Evolutionary conservation across 1,140 invertebrate genomes (phyloP), one percentile per base, ranked within the genome.

Genomic region (Archegozetes longisetosus): DNA sequence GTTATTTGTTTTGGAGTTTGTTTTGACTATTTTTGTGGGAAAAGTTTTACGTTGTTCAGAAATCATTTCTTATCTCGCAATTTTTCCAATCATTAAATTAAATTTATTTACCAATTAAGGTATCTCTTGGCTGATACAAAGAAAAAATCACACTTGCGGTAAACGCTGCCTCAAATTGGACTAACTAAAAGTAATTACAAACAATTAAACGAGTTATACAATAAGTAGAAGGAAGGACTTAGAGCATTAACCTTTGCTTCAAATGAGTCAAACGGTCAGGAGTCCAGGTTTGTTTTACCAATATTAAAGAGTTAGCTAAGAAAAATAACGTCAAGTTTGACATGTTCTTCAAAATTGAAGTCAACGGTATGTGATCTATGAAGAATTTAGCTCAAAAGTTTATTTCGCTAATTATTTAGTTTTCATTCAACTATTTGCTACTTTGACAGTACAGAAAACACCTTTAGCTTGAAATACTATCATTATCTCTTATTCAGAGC

Each of bases 241-340:
- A 78, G 77, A 66, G 87, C 91, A 65, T 70, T 90, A 2, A 90
- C 83, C 2, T 95, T 95, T 73, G 91, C 91, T 0, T 93, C 88
- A 68, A 93, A 95, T 72, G 88, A 95, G 69, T 95, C 95, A 72
- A 80, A 75, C 22, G 74, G 76, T 0, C 88, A 82, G 68, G 87
- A 90, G 73, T 85, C 85, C 0, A 83, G 83, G n/a, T n/a, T 0
- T 78, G 75, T 40, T 74, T 77, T 6, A 73, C 79, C 48, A 81
- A 86, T 55, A 90, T 92, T 62, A 75, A 83, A 17, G 77, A 80
- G 24, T 89, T 88, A 67, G 74, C 72, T 2, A 66, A 66, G 50
- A 74, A 80, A 32, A 81, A 79, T 60, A 82, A 83, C 61, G 83
- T 85, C 0, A 78, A 80, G 25, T 90, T 88, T 70, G 86, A 90